These are phyloP conservation scores for Embidobia sp. DNA, from an alignment of 2,888 invertebrate genomes.

Conservation along the genomic window DNA sequence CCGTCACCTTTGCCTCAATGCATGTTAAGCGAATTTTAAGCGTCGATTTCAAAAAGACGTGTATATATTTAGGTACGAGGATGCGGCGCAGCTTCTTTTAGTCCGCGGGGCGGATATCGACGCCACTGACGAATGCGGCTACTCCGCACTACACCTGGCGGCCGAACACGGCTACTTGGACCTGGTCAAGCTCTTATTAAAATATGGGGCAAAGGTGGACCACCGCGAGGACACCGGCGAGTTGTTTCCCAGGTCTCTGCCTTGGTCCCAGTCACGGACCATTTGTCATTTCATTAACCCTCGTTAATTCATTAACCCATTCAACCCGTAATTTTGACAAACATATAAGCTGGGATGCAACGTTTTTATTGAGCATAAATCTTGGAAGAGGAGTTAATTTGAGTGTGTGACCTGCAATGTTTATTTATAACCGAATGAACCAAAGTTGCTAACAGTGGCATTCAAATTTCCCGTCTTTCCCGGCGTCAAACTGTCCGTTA, in stretches of 20 bases:
- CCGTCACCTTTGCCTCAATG: constrained; percentile 31
- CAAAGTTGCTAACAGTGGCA: too few relatives aligned
- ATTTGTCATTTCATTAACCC: too few relatives aligned
- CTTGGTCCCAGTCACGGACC: not conserved
- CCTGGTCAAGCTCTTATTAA: constrained; percentile 87
- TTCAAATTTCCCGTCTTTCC: too few relatives aligned
- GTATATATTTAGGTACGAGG: constrained; percentile 84
- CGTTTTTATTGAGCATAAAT: too few relatives aligned
- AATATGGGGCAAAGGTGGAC: constrained; percentile 90
- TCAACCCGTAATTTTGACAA: too few relatives aligned
- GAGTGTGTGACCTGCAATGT: too few relatives aligned
- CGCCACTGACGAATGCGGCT: constrained; percentile 94
- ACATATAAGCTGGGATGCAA: too few relatives aligned
- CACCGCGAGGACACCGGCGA: constrained; percentile 89
- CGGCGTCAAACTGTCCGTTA: too few relatives aligned
- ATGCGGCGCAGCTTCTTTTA: constrained; percentile 90
- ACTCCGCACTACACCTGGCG: constrained; percentile 94
- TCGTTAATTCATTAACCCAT: too few relatives aligned
- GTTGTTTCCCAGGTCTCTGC: constrained; percentile 83
- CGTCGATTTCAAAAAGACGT: constrained; percentile 45
- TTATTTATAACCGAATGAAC: too few relatives aligned
- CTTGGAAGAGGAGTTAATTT: too few relatives aligned
- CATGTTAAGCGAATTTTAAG: constrained; percentile 22
- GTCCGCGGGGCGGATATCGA: constrained; percentile 92
- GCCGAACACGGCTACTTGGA: constrained; percentile 91